A percentile compares a stretch with the other conserved stretches of the same genome.
phyloP scores from a whole-genome alignment of 2,888 invertebrate genomes.

The Ommatoiulus sabulosus region DNA sequence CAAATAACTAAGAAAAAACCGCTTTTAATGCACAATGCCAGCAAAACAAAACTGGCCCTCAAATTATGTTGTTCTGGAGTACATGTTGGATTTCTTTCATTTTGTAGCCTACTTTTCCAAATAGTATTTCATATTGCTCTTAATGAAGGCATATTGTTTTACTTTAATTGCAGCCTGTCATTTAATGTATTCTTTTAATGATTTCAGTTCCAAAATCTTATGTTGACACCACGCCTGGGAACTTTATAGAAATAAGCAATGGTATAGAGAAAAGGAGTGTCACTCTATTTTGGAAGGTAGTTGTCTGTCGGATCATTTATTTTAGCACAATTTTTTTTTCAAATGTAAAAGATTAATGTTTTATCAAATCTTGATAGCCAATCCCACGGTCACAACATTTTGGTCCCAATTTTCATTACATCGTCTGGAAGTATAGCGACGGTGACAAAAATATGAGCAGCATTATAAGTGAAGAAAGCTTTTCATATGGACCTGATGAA shows the following conservation, averaged over 20 bases:
- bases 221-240: not conserved
- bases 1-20: too few relatives aligned
- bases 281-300: conserved; percentile 1
- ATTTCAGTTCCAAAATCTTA: conserved; percentile 1
- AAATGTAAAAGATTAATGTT: not conserved
- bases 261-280: conserved; percentile 5
- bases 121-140: too few relatives aligned
- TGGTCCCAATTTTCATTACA: conserved; percentile 7
- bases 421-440: not conserved
- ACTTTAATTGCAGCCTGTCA: too few relatives aligned
- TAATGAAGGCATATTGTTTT: not conserved
- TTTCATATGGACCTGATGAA: not conserved
- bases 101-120: too few relatives aligned
- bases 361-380: not conserved
- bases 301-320: too few relatives aligned
- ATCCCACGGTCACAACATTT: not conserved
- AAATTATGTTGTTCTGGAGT: too few relatives aligned
- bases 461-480: not conserved
- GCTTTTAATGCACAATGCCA: too few relatives aligned
- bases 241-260: not conserved
- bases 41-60: too few relatives aligned
- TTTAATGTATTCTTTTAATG: not conserved
- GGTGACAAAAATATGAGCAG: not conserved
- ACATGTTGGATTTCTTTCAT: too few relatives aligned
- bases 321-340: not conserved